Base-by-base conservation (phyloP, 1,140 invertebrate species). In the Calliphora vicina region DNA sequence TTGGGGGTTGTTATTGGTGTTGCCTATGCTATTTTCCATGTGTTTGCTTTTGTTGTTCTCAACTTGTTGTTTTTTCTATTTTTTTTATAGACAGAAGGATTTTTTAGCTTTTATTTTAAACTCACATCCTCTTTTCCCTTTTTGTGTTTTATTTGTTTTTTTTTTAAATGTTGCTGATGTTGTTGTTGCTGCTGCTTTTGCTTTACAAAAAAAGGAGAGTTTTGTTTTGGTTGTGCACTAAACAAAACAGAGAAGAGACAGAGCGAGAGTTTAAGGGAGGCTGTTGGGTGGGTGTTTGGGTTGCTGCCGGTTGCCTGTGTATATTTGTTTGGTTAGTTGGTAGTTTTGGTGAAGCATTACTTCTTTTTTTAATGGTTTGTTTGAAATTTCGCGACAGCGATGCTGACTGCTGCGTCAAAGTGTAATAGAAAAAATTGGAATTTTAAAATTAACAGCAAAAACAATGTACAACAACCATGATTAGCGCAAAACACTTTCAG, bases 371-470 rank as follows among this genome's bases (percentile, higher is more conserved):
- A 78, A 78, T 78, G 35, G 74, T 78, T 67, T 81, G 80, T 45
- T 61, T 45, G 26, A 81, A 35, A 50, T 61, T 81, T 35, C 45
- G 57, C 80, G 45, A 81, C 80, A 35, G 86, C 87, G 87, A 87
- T 43, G 61, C 35, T 45, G 23, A 35, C 74, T 17, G 74, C 35
- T 25, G 35, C 74, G 74, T 25, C 29, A 35, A 35, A 35, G 72
- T 35, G 72, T 35, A 74, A 74, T 74, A 74, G 72, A 74, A 74
- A 74, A 74, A 74, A 74, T 35, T 12, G 45, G 45, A 50, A 50
- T 50, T 50, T 74, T 57, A 81, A 61, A 57, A 81, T 81, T 61
- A 81, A 61, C 80, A 81, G 50, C 61, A 81, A 81, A 67, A 67
- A 81, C 26, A 61, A 81, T 45, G 35, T 61, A 81, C 45, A 81